phyloP scores from a whole-genome alignment of 2,888 invertebrate species.

The Metallyticus violacea region DNA sequence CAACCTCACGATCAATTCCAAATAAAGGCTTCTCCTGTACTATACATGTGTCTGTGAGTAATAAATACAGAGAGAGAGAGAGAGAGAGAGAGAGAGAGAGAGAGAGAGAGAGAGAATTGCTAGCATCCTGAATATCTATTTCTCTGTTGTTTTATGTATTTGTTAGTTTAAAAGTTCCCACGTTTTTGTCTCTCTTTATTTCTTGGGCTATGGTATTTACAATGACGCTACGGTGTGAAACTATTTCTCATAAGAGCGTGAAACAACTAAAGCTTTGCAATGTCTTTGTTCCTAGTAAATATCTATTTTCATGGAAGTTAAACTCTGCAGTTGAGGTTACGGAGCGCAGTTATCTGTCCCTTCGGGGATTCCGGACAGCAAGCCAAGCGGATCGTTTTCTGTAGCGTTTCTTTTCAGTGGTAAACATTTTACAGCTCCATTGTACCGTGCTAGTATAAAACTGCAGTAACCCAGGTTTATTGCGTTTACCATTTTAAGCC shows the following conservation, averaged over 20 bases:
- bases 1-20: no score
- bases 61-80: no score
- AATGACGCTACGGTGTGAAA: neutral
- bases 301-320: neutral
- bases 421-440: neutral
- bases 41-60: no score
- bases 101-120: no score
- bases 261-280: neutral
- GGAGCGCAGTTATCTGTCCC: neutral
- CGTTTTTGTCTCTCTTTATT: neutral
- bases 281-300: neutral
- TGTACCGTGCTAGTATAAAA: no score
- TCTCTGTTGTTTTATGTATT: no score
- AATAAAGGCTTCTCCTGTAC: no score
- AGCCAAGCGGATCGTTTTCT: neutral
- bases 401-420: neutral
- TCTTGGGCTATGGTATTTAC: neutral
- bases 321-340: neutral
- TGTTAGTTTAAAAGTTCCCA: no score
- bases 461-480: no score
- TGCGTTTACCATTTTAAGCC: no score
- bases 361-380: neutral
- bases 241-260: neutral
- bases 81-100: no score
- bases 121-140: no score